Evolutionary conservation across 1,140 invertebrate genomes (phyloP).

Genomic region (Formica exsecta): DNA sequence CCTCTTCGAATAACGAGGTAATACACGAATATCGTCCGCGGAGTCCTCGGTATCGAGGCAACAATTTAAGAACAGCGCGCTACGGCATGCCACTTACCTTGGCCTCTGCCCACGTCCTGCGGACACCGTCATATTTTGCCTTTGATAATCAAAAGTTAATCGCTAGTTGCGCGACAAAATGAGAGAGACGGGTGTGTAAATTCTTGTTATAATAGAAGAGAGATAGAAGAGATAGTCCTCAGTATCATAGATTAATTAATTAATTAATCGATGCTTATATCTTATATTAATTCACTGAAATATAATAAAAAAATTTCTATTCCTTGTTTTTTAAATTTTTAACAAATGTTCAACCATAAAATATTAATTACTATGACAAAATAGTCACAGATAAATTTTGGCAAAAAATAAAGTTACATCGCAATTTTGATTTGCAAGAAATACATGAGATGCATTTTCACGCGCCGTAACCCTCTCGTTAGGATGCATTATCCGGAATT

Average conservation of each 20-base stretch:
- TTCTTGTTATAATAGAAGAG: background rate
- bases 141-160: slow-evolving; percentile 39
- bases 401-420: background rate
- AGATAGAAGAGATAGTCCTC: background rate
- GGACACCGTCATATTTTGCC: slow-evolving; percentile 17
- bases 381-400: background rate
- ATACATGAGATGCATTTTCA: background rate
- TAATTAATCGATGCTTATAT: background rate
- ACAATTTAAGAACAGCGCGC: slow-evolving; percentile 62
- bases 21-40: slow-evolving; percentile 53
- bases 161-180: background rate
- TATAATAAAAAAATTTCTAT: background rate
- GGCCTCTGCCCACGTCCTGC: slow-evolving; percentile 41
- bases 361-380: background rate
- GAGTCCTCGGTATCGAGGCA: slow-evolving; percentile 12
- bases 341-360: background rate
- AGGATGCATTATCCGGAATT: slow-evolving; percentile 21
- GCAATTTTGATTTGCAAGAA: background rate
- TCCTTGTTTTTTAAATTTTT: too few relatives aligned
- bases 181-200: background rate
- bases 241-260: background rate
- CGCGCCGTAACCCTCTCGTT: background rate
- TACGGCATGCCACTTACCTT: slow-evolving; percentile 61
- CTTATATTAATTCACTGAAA: background rate
- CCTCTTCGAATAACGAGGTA: slow-evolving; percentile 67